Percentiles rank a stretch among this genome's conserved stretches.
phyloP scores from a whole-genome alignment of 92 coral and sea anemone genomes.

The Pocillopora meandrina region DNA sequence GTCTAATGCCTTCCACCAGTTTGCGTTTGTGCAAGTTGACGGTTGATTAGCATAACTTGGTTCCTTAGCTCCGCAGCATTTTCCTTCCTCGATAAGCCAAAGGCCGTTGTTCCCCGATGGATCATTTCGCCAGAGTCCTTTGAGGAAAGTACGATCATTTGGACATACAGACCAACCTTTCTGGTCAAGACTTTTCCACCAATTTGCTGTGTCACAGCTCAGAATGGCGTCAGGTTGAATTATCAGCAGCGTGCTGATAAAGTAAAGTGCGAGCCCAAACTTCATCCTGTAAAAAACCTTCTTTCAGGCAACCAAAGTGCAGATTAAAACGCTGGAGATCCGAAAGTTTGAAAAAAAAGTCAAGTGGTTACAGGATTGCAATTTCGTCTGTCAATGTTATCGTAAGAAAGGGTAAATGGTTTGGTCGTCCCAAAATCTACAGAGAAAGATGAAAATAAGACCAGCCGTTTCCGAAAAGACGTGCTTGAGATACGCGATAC shows the following conservation, averaged over 20 bases:
- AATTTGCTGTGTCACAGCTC: background rate
- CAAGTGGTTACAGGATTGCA: no score
- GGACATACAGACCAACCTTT: background rate
- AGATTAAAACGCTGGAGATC: no score
- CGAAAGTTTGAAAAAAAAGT: no score
- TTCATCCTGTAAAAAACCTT: background rate
- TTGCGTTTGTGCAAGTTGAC: background rate
- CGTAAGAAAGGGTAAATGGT: no score
- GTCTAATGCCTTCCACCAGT: background rate
- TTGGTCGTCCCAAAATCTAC: no score
- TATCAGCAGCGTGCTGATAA: background rate
- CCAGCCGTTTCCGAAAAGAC: no score
- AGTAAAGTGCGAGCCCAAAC: background rate
- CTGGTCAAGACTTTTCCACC: background rate
- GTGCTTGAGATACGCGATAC: no score
- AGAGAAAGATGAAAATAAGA: no score
- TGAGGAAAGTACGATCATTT: background rate
- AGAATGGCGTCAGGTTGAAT: background rate
- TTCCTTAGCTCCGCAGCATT: background rate
- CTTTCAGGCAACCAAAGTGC: no score
- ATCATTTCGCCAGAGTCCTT: background rate
- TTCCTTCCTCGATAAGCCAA: background rate
- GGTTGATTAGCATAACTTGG: background rate
- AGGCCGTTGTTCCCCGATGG: background rate
- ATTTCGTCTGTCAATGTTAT: no score